Conservation (phyloP, 2,888 invertebrate species). For the Megalurothrips usitatus region DNA sequence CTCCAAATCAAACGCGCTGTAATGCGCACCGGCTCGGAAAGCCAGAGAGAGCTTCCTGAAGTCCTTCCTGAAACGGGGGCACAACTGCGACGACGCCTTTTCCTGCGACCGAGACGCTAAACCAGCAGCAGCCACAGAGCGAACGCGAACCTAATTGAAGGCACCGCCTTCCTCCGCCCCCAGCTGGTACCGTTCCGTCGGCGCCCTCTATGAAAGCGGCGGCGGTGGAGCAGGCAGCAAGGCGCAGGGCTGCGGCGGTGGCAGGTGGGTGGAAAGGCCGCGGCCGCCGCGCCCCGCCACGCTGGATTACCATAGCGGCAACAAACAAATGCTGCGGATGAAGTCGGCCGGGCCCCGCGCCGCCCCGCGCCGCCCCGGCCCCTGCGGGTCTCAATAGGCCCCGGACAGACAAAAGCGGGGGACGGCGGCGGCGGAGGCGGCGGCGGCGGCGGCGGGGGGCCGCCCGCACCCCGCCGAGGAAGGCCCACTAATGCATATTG, state of each 20-base stretch:
- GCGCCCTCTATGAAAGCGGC: too few relatives aligned
- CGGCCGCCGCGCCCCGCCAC: background rate
- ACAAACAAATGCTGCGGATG: background rate
- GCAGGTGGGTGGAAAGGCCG: background rate
- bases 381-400: background rate
- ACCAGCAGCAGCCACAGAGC: too few relatives aligned
- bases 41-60: too few relatives aligned
- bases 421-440: background rate
- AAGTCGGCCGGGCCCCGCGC: background rate
- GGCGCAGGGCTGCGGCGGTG: background rate
- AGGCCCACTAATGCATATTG: slow-evolving; percentile 17
- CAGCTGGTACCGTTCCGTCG: too few relatives aligned
- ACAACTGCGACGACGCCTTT: too few relatives aligned
- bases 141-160: too few relatives aligned
- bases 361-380: background rate
- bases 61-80: too few relatives aligned
- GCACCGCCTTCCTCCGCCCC: too few relatives aligned
- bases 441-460: background rate
- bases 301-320: background rate
- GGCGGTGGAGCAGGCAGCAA: too few relatives aligned
- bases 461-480: background rate
- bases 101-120: too few relatives aligned
- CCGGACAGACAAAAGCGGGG: background rate
- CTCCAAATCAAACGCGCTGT: too few relatives aligned
- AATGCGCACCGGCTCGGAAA: too few relatives aligned